Conservation (phyloP, 1,140 invertebrate genomes). For the Drosophila sulfurigaster region DNA sequence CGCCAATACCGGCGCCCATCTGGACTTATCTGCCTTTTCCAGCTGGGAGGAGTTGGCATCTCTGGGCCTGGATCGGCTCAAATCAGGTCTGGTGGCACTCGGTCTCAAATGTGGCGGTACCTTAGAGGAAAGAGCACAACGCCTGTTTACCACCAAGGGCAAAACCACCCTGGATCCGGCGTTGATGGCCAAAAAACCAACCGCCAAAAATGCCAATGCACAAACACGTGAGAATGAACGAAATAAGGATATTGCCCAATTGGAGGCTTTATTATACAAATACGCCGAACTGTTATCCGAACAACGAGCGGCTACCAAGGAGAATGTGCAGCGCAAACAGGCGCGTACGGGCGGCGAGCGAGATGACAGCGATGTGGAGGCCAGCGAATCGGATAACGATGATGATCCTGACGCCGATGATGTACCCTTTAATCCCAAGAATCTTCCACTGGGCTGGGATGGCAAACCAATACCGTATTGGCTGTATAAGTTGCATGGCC, state of each 20-base stretch:
- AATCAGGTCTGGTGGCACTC: constrained; percentile 98
- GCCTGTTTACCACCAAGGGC: constrained; percentile 98
- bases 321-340: constrained; percentile 99
- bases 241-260: constrained; percentile 92
- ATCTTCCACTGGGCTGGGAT: constrained; percentile 99
- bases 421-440: constrained; percentile 99
- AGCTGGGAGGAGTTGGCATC: constrained; percentile 99
- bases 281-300: constrained; percentile 93
- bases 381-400: constrained; percentile 94
- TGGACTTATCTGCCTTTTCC: constrained; percentile 98
- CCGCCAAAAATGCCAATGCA: constrained; percentile 88
- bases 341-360: constrained; percentile 97
- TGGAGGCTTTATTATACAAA: constrained; percentile 96
- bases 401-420: constrained; percentile 95
- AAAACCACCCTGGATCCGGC: constrained; percentile 95
- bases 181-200: constrained; percentile 93
- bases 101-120: constrained; percentile 99
- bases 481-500: constrained; percentile 99
- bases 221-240: constrained; percentile 90
- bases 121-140: constrained; percentile 97
- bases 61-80: constrained; percentile 97
- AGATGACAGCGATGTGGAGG: constrained; percentile 96
- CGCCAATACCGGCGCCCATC: constrained; percentile 96
- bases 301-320: constrained; percentile 95
- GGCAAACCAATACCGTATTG: constrained; percentile 99